Base-by-base conservation (phyloP, 2,797 vertebrate species). In the Poecilia velifera region DNA sequence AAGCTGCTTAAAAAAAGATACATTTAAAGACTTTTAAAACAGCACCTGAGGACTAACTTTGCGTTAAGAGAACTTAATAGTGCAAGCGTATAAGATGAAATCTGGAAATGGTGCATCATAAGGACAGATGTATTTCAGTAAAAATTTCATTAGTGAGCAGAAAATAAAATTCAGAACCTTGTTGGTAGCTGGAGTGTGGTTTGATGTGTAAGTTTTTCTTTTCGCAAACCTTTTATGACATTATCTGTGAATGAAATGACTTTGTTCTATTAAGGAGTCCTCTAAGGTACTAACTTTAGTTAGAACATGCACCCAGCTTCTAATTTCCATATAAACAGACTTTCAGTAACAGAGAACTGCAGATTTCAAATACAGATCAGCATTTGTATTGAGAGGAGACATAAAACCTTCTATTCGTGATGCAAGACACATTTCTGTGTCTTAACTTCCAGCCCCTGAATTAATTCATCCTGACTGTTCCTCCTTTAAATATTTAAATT, bases 21-120 rank as follows among this genome's bases (percentile, higher is more conserved):
- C 73, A 41, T 88, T 94, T 94, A 92, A 94, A 94, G 92, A 95
- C 92, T 88, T 91, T 91, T 72, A 82, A 80, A 72, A 83, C 83
- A 86, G 86, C 77, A 93, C 92, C 93, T 94, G 93, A 95, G 93
- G 90, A 87, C 82, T 75, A 25, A 82, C 82, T 25, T 74, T 36
- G 0, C 77, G 36, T 70, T 34, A 55, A 82, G 20, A 46, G 43
- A 45, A 46, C 36, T 22, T 22, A 55, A 66, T 12, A 62, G 31
- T 28, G 2, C 36, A 46, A 74, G 75, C 81, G 0, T 43, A 78
- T 51, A 64, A 22, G 46, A 78, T 76, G 2, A 16, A n/a, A 81
- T 66, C 59, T 43, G 8, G 28, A 36, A 20, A 25, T 41, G 3
- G 51, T 41, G 22, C 25, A n/a, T 76, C 5, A 59, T 31, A 12